These are phyloP conservation scores for Creontiades dilutus DNA, from an alignment of 2,888 invertebrate species.

Conservation along the genomic window DNA sequence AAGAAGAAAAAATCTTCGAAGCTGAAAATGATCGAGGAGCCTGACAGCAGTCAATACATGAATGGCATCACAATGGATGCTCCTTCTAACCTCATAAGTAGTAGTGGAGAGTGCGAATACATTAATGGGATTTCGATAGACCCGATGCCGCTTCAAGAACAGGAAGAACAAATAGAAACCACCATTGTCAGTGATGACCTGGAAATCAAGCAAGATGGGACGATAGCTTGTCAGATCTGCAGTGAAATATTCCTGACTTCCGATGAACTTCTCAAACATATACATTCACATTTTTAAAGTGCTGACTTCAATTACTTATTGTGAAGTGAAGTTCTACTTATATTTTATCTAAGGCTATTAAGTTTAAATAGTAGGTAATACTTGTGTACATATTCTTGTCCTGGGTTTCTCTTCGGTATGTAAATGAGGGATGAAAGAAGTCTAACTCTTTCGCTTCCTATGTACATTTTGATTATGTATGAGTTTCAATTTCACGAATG, in stretches of 20 bases:
- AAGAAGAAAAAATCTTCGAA: constrained; percentile 73
- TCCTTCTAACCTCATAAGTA: background rate
- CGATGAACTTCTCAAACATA: constrained; percentile 87
- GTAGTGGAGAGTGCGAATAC: constrained; percentile 66
- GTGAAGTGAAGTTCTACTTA: background rate
- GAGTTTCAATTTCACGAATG: background rate
- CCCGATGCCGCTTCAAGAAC: constrained; percentile 54
- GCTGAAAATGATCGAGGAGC: background rate
- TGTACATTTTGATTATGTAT: constrained; percentile 10
- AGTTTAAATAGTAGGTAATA: background rate
- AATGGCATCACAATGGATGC: constrained; percentile 67
- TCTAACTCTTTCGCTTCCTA: background rate
- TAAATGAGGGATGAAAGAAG: background rate
- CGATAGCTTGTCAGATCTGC: constrained; percentile 88
- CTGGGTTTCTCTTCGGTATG: constrained; percentile 11
- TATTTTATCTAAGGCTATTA: background rate
- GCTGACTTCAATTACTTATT: background rate
- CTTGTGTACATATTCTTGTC: constrained; percentile 34
- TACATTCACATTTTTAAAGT: constrained; percentile 86
- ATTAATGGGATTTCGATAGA: constrained; percentile 70
- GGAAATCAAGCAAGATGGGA: constrained; percentile 72
- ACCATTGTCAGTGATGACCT: constrained; percentile 74
- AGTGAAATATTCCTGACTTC: constrained; percentile 86
- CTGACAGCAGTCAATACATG: constrained; percentile 65
- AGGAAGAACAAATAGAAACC: constrained; percentile 74